These are phyloP conservation scores for Macquaria ambigua DNA, from an alignment of 2,113 vertebrate species.

Conservation along the genomic window DNA sequence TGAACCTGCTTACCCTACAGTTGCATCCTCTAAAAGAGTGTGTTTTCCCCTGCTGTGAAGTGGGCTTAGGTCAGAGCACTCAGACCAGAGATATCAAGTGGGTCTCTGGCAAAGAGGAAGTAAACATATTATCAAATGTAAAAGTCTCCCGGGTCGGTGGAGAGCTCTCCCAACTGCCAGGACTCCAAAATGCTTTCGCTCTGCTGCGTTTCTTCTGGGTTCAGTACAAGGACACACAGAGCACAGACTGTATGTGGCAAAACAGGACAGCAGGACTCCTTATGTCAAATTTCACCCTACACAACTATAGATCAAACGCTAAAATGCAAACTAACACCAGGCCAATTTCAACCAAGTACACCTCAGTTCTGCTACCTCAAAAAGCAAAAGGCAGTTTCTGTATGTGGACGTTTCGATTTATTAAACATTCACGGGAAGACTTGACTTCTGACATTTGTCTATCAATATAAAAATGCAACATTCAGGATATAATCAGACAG, in stretches of 20 bases:
- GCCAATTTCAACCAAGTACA: background rate
- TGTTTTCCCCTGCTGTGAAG: slow-evolving; percentile 35
- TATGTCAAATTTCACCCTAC: slow-evolving; percentile 11
- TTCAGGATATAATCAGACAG: slow-evolving; percentile 3
- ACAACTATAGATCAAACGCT: background rate
- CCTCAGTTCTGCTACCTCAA: background rate
- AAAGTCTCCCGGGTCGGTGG: slow-evolving; percentile 37
- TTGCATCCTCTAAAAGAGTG: slow-evolving; percentile 7
- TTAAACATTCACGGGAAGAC: background rate
- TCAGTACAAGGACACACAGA: slow-evolving; percentile 51
- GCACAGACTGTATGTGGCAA: slow-evolving; percentile 25
- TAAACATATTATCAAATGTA: slow-evolving; percentile 69
- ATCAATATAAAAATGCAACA: slow-evolving; percentile 21
- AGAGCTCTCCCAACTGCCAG: slow-evolving; percentile 42
- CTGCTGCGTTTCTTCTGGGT: slow-evolving; percentile 32
- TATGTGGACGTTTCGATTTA: background rate
- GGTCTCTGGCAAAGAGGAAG: slow-evolving; percentile 60
- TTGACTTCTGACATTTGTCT: background rate
- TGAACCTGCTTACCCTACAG: slow-evolving; percentile 30
- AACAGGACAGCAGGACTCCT: slow-evolving; percentile 33
- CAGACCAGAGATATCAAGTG: slow-evolving; percentile 63
- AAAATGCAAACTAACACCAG: slow-evolving; percentile 24
- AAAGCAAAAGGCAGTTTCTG: background rate
- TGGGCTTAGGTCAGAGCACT: slow-evolving; percentile 48
- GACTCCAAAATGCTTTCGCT: slow-evolving; percentile 38